These are phyloP conservation scores for Melanostoma mellinum DNA, from an alignment of 2,888 invertebrate species.

Conservation along the genomic window DNA sequence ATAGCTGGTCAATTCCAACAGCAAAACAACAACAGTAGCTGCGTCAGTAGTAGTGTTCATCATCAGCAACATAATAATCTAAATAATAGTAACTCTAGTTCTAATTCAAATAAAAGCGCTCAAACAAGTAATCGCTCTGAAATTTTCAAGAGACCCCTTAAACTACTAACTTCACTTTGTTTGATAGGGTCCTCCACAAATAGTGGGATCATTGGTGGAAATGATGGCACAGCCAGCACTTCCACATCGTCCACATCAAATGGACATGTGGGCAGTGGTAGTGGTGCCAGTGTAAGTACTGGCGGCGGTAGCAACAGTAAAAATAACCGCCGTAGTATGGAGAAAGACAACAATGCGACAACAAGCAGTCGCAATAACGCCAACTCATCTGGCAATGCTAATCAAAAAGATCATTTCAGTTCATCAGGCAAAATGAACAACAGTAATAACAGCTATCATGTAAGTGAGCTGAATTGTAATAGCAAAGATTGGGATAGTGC, in stretches of 20 bases:
- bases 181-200: conserved; percentile 68
- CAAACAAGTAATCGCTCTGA: conserved; percentile 73
- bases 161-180: conserved; percentile 65
- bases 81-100: conserved; percentile 74
- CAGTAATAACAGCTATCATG: conserved; percentile 48
- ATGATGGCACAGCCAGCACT: conserved; percentile 6
- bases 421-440: conserved; percentile 46
- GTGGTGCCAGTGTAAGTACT: conserved; percentile 74
- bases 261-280: conserved; percentile 70
- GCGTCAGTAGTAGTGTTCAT: conserved; percentile 69
- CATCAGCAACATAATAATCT: conserved; percentile 73
- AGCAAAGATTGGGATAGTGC: conserved; percentile 56
- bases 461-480: conserved; percentile 51
- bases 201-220: conserved; percentile 43
- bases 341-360: conserved; percentile 78
- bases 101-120: conserved; percentile 75
- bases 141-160: conserved; percentile 61
- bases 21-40: conserved; percentile 46
- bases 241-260: conserved; percentile 67
- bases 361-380: conserved; percentile 43
- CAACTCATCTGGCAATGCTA: conserved; percentile 18
- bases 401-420: conserved; percentile 57
- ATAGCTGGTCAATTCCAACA: conserved; percentile 72
- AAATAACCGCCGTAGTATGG: conserved; percentile 80
- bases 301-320: conserved; percentile 75